A percentile compares a stretch with the other conserved stretches of the same genome.
phyloP scores from a whole-genome alignment of 1,140 invertebrate species.

The Drosophila navojoa region DNA sequence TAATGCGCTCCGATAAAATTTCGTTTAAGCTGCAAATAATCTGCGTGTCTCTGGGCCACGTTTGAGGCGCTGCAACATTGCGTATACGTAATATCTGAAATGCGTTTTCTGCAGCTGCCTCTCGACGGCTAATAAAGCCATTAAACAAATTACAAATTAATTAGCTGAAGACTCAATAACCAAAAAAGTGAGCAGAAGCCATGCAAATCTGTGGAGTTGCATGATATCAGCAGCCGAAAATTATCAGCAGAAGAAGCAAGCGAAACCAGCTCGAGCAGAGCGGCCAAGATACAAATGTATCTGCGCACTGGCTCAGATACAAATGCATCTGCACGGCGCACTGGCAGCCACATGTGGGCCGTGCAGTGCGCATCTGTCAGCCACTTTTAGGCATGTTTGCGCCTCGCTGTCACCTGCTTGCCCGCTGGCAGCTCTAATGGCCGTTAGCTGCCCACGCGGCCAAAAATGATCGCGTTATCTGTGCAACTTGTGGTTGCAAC shows the following conservation, averaged over 20 bases:
- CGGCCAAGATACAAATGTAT: conserved; percentile 7
- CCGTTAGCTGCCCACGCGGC: conserved; percentile 40
- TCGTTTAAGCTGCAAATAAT: conserved; percentile 69
- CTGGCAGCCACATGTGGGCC: conserved; percentile 23
- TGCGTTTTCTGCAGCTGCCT: conserved; percentile 36
- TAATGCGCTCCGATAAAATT: conserved; percentile 77
- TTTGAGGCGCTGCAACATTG: conserved; percentile 36
- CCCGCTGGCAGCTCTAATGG: conserved; percentile 41
- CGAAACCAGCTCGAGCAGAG: neutral
- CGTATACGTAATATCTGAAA: conserved; percentile 75
- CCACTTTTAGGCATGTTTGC: conserved; percentile 29
- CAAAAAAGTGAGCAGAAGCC: conserved; percentile 34
- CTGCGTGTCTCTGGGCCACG: conserved; percentile 23
- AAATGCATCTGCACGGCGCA: neutral
- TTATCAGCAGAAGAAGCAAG: neutral
- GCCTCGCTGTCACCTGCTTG: conserved; percentile 41
- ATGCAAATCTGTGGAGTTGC: conserved; percentile 63
- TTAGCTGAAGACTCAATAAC: conserved; percentile 31
- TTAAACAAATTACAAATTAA: conserved; percentile 66
- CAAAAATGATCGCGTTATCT: conserved; percentile 23
- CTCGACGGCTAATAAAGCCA: conserved; percentile 54
- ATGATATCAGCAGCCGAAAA: conserved; percentile 74
- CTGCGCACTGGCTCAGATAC: neutral
- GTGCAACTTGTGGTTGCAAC: conserved; percentile 52
- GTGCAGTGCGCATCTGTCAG: conserved; percentile 43